Conservation (phyloP, 2,113 vertebrate species). For the Sander lucioperca region DNA sequence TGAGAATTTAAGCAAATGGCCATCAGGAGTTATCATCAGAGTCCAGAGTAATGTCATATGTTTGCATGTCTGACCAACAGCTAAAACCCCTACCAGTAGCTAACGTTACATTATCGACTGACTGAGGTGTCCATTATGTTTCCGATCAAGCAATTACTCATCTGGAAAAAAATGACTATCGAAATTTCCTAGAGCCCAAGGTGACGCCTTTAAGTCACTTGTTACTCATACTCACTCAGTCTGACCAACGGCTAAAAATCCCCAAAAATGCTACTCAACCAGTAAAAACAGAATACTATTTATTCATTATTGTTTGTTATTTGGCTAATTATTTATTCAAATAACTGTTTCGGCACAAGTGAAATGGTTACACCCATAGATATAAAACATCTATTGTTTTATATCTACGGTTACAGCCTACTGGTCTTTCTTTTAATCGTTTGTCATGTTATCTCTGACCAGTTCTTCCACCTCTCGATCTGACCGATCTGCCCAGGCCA, state of each 20-base stretch:
- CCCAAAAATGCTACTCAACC: not conserved
- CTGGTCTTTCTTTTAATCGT: not conserved
- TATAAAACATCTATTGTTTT: no score
- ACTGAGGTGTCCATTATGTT: not conserved
- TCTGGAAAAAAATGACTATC: not conserved
- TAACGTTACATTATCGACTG: not conserved
- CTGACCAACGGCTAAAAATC: not conserved
- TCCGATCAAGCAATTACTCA: not conserved
- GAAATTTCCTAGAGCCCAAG: no score
- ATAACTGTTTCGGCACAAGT: not conserved
- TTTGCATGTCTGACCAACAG: not conserved
- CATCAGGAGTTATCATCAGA: not conserved
- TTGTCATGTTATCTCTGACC: slow-evolving; percentile 50
- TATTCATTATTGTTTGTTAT: not conserved
- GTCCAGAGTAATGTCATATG: not conserved
- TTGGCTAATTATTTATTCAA: not conserved
- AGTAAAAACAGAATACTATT: not conserved
- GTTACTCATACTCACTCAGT: not conserved
- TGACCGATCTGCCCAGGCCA: slow-evolving; percentile 89
- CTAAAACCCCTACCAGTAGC: not conserved
- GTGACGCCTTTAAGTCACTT: not conserved
- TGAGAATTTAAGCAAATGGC: not conserved
- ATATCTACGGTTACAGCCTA: not conserved
- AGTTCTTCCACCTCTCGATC: slow-evolving; percentile 93
- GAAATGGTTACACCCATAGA: not conserved